Evolutionary conservation across 1,140 invertebrate genomes (phyloP), one percentile per base, ranked within the genome.

Genomic region (Agrypnia vestita): DNA sequence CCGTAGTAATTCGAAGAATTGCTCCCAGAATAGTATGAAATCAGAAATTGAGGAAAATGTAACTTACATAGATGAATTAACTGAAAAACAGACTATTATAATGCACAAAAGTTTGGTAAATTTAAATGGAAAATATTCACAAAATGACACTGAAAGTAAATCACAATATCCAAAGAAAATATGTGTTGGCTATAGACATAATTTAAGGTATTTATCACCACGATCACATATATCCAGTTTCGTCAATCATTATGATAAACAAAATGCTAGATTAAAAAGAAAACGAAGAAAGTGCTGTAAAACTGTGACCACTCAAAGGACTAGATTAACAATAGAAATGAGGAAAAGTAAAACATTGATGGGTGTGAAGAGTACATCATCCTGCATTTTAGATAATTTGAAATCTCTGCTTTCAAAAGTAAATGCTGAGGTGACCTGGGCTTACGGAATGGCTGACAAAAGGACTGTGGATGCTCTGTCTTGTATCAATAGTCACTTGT

Each of bases 381-480:
- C 47, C 11, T 55, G 47, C 53, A n/a, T 56, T 47, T 15, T 56
- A 21, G 51, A 73, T 7, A 73, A 73, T 73, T 11, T 73, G 1
- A 73, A 73, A 25, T 21, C 7, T 35, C 56, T 76, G 13, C n/a
- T 76, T 4, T 19, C 21, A 8, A 76, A 61, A 21, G 73, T 76
- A 17, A 76, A 76, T 61, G 43, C 12, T 10, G 73, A 76, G 47
- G 73, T 76, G 10, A 59, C 21, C 13, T 21, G n/a, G n/a, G 73
- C 55, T 46, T 61, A 61, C 13, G 73, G 44, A 21, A 55, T 53
- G 47, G 73, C 73, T 8, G 56, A 76, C 17, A 59, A 21, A 17
- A 59, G 21, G 6, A 21, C 73, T n/a, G 44, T 76, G 10, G 56
- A 61, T 19, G 44, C 44, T 35, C 56, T 76, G 35, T 15, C 21